Evolutionary conservation across 1,140 invertebrate species (phyloP).

Genomic region (Aphelinus certus): DNA sequence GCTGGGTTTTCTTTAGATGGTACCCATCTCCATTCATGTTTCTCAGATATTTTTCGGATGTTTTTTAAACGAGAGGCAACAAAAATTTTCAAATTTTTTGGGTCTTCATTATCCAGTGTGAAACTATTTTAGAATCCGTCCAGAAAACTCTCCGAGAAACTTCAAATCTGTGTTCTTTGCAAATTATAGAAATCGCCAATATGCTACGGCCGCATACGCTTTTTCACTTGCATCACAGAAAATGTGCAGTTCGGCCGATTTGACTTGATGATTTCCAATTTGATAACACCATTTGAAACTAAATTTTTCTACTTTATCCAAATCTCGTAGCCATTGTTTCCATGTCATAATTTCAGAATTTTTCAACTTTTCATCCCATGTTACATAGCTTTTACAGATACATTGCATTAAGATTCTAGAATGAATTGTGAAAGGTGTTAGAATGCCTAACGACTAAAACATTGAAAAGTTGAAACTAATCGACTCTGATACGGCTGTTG

Average conservation of each 20-base stretch:
- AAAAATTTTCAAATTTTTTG: constrained; percentile 8
- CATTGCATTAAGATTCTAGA: neutral
- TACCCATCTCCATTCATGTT: neutral
- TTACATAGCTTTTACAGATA: constrained; percentile 2
- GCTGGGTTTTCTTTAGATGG: neutral
- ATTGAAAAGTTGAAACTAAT: neutral
- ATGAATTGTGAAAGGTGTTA: too few species aligned
- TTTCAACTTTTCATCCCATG: too few species aligned
- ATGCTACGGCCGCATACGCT: too few species aligned
- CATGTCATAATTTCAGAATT: neutral
- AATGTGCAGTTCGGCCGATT: too few species aligned
- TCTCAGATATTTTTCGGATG: neutral
- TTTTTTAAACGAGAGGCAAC: neutral
- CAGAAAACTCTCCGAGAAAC: too few species aligned
- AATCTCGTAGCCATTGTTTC: neutral
- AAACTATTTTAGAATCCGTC: neutral
- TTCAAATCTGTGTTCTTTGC: neutral
- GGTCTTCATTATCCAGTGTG: neutral
- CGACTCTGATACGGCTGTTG: neutral
- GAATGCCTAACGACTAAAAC: neutral
- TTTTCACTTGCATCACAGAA: too few species aligned
- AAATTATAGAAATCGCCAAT: neutral
- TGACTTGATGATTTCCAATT: neutral
- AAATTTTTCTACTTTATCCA: too few species aligned
- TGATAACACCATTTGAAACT: constrained; percentile 2